Evolutionary conservation across 53 echinoderm and acorn worm species (phyloP).

Genomic region (Astropecten irregularis): DNA sequence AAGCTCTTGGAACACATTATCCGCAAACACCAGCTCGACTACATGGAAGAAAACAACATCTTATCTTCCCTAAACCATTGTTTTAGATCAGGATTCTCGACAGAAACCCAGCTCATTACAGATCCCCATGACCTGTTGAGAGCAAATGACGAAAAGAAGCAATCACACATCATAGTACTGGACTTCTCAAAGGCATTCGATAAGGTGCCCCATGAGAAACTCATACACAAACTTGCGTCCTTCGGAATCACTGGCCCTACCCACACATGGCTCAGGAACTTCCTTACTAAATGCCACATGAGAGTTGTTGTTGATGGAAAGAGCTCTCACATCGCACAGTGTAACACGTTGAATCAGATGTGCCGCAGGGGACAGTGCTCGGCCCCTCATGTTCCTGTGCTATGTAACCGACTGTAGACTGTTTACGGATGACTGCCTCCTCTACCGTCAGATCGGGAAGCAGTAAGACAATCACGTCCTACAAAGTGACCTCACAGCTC

Average conservation of each 20-base stretch:
- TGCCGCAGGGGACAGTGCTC: slow-evolving; percentile 60
- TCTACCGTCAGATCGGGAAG: too few species aligned
- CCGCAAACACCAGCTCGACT: slow-evolving; percentile 35
- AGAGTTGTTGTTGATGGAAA: slow-evolving; percentile 51
- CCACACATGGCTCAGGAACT: too few species aligned
- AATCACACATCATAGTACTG: too few species aligned
- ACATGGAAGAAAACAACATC: slow-evolving; percentile 34
- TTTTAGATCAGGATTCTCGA: slow-evolving; percentile 43
- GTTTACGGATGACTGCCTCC: slow-evolving; percentile 65
- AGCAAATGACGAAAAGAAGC: too few species aligned
- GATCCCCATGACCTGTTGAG: too few species aligned
- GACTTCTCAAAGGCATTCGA: too few species aligned
- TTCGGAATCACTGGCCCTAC: too few species aligned
- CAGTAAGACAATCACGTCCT: too few species aligned
- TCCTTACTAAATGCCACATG: too few species aligned
- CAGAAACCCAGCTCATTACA: slow-evolving; percentile 66
- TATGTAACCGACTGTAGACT: slow-evolving; percentile 46
- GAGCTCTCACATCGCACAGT: slow-evolving; percentile 17
- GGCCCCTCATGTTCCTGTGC: slow-evolving; percentile 63
- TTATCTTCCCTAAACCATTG: slow-evolving; percentile 57
- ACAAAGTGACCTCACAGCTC: too few species aligned
- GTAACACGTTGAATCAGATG: slow-evolving; percentile 56
- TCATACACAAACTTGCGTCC: too few species aligned
- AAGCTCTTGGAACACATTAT: slow-evolving; percentile 65
- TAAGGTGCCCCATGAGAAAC: too few species aligned